A percentile compares a stretch with the other conserved stretches of the same genome.
Conservation (phyloP, 2,113 vertebrate genomes). For the Oryzias woworae region DNA sequence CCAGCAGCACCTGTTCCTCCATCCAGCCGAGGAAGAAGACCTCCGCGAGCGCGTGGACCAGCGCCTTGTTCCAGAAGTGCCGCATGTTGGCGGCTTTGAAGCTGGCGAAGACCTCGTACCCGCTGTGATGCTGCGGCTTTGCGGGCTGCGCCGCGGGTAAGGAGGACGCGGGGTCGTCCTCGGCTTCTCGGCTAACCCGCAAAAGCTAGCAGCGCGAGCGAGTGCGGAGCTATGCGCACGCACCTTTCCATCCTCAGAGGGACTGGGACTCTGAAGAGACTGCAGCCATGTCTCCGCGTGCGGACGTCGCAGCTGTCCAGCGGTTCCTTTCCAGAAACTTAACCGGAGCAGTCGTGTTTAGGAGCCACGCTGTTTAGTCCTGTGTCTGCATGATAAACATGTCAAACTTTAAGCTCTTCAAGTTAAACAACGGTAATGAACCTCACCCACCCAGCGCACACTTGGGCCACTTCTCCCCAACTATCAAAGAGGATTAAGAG, state of each 20-base stretch:
- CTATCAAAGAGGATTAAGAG: slow-evolving; percentile 40
- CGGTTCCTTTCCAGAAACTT: neutral
- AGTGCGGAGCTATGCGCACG: slow-evolving; percentile 88
- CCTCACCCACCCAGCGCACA: slow-evolving; percentile 16
- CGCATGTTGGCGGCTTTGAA: slow-evolving; percentile 95
- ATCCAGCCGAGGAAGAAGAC: slow-evolving; percentile 95
- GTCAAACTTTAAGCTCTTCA: slow-evolving; percentile 26
- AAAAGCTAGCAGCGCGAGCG: slow-evolving; percentile 89
- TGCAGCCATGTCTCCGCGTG: neutral
- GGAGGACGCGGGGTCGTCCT: slow-evolving; percentile 12
- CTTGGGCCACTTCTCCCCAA: slow-evolving; percentile 13
- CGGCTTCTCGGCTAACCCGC: slow-evolving; percentile 43
- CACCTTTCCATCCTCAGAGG: slow-evolving; percentile 77
- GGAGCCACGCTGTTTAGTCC: neutral
- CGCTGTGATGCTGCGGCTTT: slow-evolving; percentile 75
- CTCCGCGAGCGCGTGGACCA: slow-evolving; percentile 87
- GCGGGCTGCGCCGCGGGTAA: neutral
- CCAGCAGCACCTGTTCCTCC: slow-evolving; percentile 89
- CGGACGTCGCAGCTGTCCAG: neutral
- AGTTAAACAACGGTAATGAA: slow-evolving; percentile 15
- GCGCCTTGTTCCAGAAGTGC: slow-evolving; percentile 91
- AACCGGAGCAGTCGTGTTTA: neutral
- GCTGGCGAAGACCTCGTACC: slow-evolving; percentile 91
- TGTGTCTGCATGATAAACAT: neutral
- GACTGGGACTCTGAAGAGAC: neutral